Evolutionary conservation across 2,888 invertebrate genomes (phyloP), one percentile per base, ranked within the genome.

Genomic region (Synanthedon tipuliformis): DNA sequence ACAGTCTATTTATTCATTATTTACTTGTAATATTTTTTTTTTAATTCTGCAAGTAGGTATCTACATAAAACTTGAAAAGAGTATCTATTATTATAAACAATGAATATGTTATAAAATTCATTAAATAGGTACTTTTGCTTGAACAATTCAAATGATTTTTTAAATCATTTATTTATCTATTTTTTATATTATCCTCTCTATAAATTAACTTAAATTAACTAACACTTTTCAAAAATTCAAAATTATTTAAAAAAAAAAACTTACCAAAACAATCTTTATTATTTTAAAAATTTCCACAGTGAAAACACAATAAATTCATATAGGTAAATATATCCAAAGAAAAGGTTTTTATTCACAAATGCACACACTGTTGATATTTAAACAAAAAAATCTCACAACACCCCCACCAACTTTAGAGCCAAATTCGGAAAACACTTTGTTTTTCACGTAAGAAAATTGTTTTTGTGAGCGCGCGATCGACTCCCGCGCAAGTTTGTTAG

Each of bases 401-500:
- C 40, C 18, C 52, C 53, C 45, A 45, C 45, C 11, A 13, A 45
- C 13, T 10, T 34, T 34, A 15, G 13, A 45, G 15, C 2, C 13
- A 45, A 45, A 12, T n/a, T n/a, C 45, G 13, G 13, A 15, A 45
- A 13, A 45, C 45, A 45, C 13, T 7, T 45, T 11, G 45, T 45
- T 59, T 57, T 61, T 62, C 64, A 61, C 66, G 67, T 59, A 61
- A 60, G 56, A 52, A 55, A 56, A 57, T 34, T 51, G 54, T 52
- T 50, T 52, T 49, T 16, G 52, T 18, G 49, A 55, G 55, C 66
- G 68, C 64, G 63, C 82, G 70, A 61, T 70, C 75, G 59, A 64
- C 77, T 77, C 78, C 56, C 54, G 77, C 84, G 81, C 83, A 73
- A 58, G 75, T 64, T 69, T 55, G 56, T 53, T 64, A 64, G 70